Percentiles rank a stretch among this genome's conserved stretches.
Conservation (phyloP, 2,888 invertebrate species). For the Sarcophaga rosellei region DNA sequence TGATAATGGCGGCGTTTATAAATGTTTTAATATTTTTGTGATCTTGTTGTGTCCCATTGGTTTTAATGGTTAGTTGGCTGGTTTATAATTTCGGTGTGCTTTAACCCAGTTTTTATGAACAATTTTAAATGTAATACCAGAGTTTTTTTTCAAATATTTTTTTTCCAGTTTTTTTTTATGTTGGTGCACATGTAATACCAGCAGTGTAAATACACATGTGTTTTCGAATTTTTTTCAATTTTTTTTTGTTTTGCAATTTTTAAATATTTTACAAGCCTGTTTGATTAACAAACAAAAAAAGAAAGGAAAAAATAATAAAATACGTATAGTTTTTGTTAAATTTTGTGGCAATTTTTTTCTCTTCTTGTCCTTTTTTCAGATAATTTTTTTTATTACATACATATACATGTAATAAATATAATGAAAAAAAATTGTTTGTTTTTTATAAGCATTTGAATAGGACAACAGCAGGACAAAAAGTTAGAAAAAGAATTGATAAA, state of each 20-base stretch:
- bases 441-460: background rate
- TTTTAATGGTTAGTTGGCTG: conserved; percentile 58
- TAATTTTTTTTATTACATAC: too few species aligned
- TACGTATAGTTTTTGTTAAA: background rate
- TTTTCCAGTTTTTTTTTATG: conserved; percentile 20
- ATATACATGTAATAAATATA: too few species aligned
- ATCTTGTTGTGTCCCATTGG: conserved; percentile 53
- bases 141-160: background rate
- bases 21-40: conserved; percentile 59
- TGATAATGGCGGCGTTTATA: conserved; percentile 47
- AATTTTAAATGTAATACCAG: background rate
- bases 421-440: conserved; percentile 11
- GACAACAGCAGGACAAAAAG: background rate
- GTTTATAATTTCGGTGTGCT: conserved; percentile 43
- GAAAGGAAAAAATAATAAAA: background rate
- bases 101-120: conserved; percentile 42
- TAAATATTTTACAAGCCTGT: background rate
- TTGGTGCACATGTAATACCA: conserved; percentile 9
- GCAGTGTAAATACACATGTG: conserved; percentile 33
- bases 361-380: background rate
- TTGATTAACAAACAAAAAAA: background rate
- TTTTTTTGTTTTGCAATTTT: background rate
- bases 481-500: background rate
- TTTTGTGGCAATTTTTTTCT: conserved; percentile 13
- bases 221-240: conserved; percentile 3